Evolutionary conservation across 2,113 vertebrate genomes (phyloP), one percentile per base, ranked within the genome.

Genomic region (Seriola rivoliana): DNA sequence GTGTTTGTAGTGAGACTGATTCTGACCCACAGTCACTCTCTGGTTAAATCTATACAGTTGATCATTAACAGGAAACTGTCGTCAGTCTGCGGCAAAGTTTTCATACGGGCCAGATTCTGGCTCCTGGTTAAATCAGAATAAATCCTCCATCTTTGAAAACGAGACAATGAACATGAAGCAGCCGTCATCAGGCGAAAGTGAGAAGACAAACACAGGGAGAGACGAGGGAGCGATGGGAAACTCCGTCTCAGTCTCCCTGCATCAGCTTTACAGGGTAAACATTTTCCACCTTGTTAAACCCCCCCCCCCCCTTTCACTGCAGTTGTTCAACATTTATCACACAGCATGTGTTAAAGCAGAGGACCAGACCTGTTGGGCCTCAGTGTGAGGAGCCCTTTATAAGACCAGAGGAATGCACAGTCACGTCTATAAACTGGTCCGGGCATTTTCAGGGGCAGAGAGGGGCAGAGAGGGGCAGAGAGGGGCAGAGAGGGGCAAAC

Each of bases 241-340:
- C 73, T 78, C 74, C 17, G 0, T 68, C 67, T 50, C 17, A n/a
- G 11, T 69, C 60, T 83, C 74, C 23, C 70, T 69, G 60, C 54
- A 11, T 57, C 16, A 34, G 34, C 66, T 88, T 83, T 73, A 81
- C 3, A 16, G 68, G 63, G 54, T 78, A 79, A 89, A 91, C 64
- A 88, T 85, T 90, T 93, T 86, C 85, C 89, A 84, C 80, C 85
- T 89, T 85, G 85, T 89, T 89, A 91, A 90, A 84, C 5, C 36
- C 14, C 36, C 14, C 36, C 11, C 19, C 29, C 76, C 14, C 19
- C 75, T 36, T 77, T 85, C 71, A 75, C 81, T 48, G 81, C 81
- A 58, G 78, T 84, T 64, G 77, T 85, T 86, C 58, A 3, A 48
- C 68, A 76, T 88, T 88, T 69, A 86, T 83, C 87, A 90, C 55